Percentiles rank a stretch among this genome's conserved stretches.
phyloP scores from a whole-genome alignment of 1,140 invertebrate genomes.

The Elysia chlorotica region DNA sequence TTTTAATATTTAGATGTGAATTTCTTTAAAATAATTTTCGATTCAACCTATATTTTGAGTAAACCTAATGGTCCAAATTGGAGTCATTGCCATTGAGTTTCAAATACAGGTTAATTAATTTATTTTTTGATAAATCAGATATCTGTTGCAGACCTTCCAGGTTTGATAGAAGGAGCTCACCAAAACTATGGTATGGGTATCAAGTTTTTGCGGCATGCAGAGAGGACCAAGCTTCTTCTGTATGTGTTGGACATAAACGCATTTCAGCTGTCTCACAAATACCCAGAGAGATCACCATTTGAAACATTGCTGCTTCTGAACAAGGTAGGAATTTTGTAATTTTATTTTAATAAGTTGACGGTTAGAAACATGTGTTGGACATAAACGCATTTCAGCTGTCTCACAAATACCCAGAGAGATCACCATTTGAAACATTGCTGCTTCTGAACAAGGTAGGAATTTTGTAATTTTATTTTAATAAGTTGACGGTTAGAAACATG shows the following conservation, averaged over 20 bases:
- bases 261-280: conserved; percentile 44
- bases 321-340: conserved; percentile 73
- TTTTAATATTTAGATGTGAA: no score
- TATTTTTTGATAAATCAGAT: no score
- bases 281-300: conserved; percentile 73
- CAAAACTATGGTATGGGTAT: conserved; percentile 89
- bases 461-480: no score
- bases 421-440: conserved; percentile 85
- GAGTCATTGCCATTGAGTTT: no score
- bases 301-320: conserved; percentile 88
- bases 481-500: no score
- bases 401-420: conserved; percentile 63
- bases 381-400: conserved; percentile 72
- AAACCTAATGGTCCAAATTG: no score
- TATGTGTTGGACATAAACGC: conserved; percentile 91
- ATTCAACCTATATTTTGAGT: no score
- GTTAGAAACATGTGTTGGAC: conserved; percentile 88
- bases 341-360: no score
- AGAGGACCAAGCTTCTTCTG: conserved; percentile 83
- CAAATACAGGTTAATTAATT: no score
- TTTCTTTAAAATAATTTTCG: no score
- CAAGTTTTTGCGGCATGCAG: conserved; percentile 88
- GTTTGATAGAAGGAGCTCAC: conserved; percentile 89
- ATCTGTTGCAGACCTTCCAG: conserved; percentile 90
- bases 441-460: conserved; percentile 84